Evolutionary conservation across 2,113 vertebrate genomes (phyloP).

Genomic region (Prietella phreatophila): DNA sequence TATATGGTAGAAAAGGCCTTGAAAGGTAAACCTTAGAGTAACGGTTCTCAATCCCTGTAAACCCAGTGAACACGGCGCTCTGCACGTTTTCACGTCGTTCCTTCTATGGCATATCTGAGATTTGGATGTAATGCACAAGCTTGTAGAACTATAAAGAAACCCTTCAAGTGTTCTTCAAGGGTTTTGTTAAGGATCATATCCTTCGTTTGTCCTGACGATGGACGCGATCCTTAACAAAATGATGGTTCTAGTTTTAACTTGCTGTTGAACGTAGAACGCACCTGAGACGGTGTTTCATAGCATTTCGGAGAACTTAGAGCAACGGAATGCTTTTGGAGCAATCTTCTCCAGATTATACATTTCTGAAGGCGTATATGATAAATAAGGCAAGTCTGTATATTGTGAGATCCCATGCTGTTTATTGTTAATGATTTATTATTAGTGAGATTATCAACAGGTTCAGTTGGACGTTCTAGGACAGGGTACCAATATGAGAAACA

Average conservation of each 20-base stretch:
- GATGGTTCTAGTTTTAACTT: neutral
- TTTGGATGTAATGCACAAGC: neutral
- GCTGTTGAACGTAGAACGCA: neutral
- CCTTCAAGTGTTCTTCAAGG: neutral
- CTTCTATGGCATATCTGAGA: neutral
- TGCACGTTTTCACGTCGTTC: neutral
- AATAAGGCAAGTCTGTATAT: too few species aligned
- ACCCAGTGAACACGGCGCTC: neutral
- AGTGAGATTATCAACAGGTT: too few species aligned
- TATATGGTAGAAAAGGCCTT: neutral
- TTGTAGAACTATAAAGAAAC: neutral
- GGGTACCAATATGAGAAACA: too few species aligned
- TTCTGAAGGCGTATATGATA: too few species aligned
- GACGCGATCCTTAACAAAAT: too few species aligned
- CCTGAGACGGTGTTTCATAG: neutral
- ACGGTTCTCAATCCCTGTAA: neutral
- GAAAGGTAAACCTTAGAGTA: conserved; percentile 27
- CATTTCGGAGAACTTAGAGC: neutral
- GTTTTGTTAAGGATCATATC: neutral
- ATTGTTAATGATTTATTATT: too few species aligned
- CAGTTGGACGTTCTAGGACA: too few species aligned
- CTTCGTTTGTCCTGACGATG: too few species aligned
- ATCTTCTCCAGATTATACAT: neutral
- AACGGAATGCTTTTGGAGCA: neutral
- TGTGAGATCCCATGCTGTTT: too few species aligned